Evolutionary conservation across 2,888 invertebrate genomes (phyloP).

Genomic region (Crematogaster levior): DNA sequence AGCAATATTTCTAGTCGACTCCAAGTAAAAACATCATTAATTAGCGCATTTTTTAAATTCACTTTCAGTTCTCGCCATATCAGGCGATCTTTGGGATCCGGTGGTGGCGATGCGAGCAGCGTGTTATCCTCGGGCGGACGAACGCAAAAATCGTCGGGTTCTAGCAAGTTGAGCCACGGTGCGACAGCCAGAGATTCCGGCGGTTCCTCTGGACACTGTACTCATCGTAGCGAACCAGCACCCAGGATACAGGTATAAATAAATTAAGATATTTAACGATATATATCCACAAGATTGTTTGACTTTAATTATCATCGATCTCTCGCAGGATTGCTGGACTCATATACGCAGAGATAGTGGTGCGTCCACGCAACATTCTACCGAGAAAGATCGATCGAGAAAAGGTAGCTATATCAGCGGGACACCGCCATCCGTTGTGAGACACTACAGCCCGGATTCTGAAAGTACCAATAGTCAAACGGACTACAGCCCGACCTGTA

Average conservation of each 20-base stretch:
- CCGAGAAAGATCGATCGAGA: slow-evolving; percentile 83
- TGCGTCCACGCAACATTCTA: slow-evolving; percentile 91
- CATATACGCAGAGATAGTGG: slow-evolving; percentile 90
- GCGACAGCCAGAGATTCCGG: slow-evolving; percentile 90
- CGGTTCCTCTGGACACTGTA: slow-evolving; percentile 93
- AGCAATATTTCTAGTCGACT: neutral
- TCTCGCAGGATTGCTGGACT: slow-evolving; percentile 83
- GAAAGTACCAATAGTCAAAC: slow-evolving; percentile 84
- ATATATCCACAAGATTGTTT: neutral
- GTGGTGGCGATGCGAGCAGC: slow-evolving; percentile 83
- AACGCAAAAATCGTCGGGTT: slow-evolving; percentile 87
- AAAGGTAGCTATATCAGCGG: slow-evolving; percentile 81
- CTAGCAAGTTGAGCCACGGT: slow-evolving; percentile 84
- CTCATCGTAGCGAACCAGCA: slow-evolving; percentile 92
- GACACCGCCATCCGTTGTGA: slow-evolving; percentile 80
- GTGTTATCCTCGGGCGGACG: slow-evolving; percentile 85
- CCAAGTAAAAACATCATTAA: neutral
- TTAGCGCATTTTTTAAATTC: neutral
- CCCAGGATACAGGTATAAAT: slow-evolving; percentile 82
- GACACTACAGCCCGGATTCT: slow-evolving; percentile 82
- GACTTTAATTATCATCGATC: slow-evolving; percentile 5
- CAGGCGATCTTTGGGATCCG: slow-evolving; percentile 83
- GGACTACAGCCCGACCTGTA: slow-evolving; percentile 84
- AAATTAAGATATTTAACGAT: neutral
- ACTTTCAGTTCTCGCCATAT: slow-evolving; percentile 81